Percentiles rank a stretch among this genome's conserved stretches.
These are phyloP conservation scores for Heteromurus nitidus DNA, from an alignment of 2,888 invertebrate genomes.

Conservation along the genomic window DNA sequence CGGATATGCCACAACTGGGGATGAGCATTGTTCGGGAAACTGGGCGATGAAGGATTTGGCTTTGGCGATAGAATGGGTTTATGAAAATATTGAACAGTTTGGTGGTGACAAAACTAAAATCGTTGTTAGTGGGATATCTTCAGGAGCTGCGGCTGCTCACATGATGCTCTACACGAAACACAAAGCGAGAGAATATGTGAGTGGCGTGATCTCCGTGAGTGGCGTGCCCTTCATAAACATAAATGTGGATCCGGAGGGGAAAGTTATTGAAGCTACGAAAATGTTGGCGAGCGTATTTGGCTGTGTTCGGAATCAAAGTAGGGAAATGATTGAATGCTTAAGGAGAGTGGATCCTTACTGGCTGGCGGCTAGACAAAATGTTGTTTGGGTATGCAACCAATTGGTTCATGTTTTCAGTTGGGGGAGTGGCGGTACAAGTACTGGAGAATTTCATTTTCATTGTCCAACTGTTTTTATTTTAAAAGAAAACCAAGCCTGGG, in stretches of 20 bases:
- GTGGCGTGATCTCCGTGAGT: conserved; percentile 31
- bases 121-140: conserved; percentile 31
- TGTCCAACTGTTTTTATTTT: too few relatives aligned
- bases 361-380: too few relatives aligned
- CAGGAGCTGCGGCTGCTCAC: conserved; percentile 23
- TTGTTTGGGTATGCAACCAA: too few relatives aligned
- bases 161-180: conserved; percentile 34
- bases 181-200: conserved; percentile 8
- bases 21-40: conserved; percentile 41
- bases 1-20: conserved; percentile 36
- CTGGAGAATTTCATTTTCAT: too few relatives aligned
- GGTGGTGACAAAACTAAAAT: conserved; percentile 35
- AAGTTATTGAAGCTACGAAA: background rate
- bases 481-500: too few relatives aligned
- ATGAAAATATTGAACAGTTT: conserved; percentile 33
- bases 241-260: conserved; percentile 27
- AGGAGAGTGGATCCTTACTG: conserved; percentile 20
- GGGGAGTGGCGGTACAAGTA: too few relatives aligned
- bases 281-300: conserved; percentile 6
- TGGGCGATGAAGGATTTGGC: conserved; percentile 33
- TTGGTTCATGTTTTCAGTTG: too few relatives aligned
- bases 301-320: background rate
- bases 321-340: conserved; percentile 43
- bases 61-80: conserved; percentile 32
- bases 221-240: conserved; percentile 18